phyloP scores from a whole-genome alignment of 1,140 invertebrate species.

The Saccostrea cuccullata region DNA sequence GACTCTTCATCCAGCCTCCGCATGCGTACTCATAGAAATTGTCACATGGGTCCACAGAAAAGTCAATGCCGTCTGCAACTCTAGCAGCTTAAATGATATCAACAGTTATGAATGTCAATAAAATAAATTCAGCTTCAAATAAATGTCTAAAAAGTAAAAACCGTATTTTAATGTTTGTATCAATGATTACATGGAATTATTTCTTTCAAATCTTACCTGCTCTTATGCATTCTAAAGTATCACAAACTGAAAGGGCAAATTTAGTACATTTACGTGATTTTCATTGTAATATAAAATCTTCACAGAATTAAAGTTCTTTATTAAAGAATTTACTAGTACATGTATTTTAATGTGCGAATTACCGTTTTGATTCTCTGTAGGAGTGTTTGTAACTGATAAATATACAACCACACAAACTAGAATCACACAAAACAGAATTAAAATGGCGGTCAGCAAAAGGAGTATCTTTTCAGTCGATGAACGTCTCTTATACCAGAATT shows the following conservation, averaged over 20 bases:
- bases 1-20: conserved; percentile 75
- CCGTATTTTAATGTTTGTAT: too few relatives aligned
- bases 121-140: not conserved
- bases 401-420: not conserved
- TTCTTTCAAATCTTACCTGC: not conserved
- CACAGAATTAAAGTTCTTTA: too few relatives aligned
- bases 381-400: not conserved
- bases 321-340: too few relatives aligned
- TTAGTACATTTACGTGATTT: too few relatives aligned
- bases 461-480: not conserved
- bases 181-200: not conserved
- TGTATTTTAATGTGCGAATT: not conserved
- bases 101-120: not conserved
- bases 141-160: not conserved
- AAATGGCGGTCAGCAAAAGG: not conserved
- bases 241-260: not conserved
- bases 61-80: conserved; percentile 73
- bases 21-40: conserved; percentile 96
- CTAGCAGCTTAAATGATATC: conserved; percentile 37
- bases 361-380: not conserved
- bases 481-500: not conserved
- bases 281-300: too few relatives aligned
- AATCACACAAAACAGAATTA: not conserved
- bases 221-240: conserved; percentile 25
- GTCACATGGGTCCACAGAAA: conserved; percentile 88